A percentile compares a stretch with the other conserved stretches of the same genome.
These are phyloP conservation scores for Sitobion miscanthi DNA, from an alignment of 1,140 invertebrate genomes.

Conservation along the genomic window DNA sequence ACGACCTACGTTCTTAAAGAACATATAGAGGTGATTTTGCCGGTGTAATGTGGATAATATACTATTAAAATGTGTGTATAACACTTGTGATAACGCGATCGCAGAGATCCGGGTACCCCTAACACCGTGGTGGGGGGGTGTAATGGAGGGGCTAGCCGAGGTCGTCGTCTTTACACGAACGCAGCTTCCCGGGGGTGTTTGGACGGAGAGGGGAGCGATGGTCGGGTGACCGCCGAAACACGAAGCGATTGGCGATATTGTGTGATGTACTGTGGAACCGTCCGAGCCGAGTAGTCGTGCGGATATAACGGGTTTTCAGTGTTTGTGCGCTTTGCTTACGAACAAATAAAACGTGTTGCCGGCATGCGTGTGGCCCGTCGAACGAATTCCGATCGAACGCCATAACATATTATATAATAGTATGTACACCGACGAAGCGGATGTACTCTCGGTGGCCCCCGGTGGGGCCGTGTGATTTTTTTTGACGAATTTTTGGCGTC, in stretches of 20 bases:
- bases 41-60: not conserved
- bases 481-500: not conserved
- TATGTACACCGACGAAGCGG: not conserved
- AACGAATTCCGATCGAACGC: not conserved
- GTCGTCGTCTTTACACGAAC: not conserved
- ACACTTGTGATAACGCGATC: not conserved
- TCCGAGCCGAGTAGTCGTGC: not conserved
- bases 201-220: not conserved
- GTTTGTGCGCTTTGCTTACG: not conserved
- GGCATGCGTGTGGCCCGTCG: not conserved
- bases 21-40: not conserved
- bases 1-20: not conserved
- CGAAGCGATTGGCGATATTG: not conserved
- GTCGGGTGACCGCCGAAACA: not conserved
- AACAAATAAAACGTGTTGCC: not conserved
- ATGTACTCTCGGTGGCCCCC: not conserved
- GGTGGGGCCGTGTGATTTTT: not conserved
- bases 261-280: not conserved
- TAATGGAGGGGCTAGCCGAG: not conserved
- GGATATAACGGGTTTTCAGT: slow-evolving; percentile 5
- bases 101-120: not conserved
- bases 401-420: not conserved
- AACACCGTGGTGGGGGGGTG: not conserved
- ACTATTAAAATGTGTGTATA: not conserved
- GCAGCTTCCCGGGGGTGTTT: not conserved